Percentiles rank a stretch among this genome's conserved stretches.
These are phyloP conservation scores for Metacarcinus magister DNA, from an alignment of 2,888 invertebrate species.

Conservation along the genomic window DNA sequence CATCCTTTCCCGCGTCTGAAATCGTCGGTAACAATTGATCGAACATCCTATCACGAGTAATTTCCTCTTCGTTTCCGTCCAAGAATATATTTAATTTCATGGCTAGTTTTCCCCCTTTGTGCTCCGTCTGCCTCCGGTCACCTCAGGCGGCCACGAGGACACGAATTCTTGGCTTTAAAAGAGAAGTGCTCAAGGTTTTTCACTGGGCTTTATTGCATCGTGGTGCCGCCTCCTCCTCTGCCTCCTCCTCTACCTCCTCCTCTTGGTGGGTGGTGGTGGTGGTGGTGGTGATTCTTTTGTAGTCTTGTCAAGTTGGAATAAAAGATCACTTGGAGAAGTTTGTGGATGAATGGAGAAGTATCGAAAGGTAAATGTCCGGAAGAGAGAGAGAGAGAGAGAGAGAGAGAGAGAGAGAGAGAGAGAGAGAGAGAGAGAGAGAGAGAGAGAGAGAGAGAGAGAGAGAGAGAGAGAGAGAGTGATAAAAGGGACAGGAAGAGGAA, in stretches of 20 bases:
- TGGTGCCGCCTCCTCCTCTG: neutral
- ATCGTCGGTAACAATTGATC: neutral
- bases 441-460: neutral
- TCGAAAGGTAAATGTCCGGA: neutral
- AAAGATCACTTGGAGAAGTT: neutral
- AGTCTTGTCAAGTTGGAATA: neutral
- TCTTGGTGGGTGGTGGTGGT: slow-evolving; percentile 34
- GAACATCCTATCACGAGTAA: neutral
- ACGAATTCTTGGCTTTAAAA: neutral
- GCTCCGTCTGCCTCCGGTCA: neutral
- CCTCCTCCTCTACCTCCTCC: neutral
- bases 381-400: neutral
- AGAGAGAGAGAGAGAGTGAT: slow-evolving; percentile 19
- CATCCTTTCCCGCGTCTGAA: neutral
- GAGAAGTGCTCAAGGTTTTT: neutral
- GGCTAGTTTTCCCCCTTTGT: slow-evolving; percentile 26
- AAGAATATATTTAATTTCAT: slow-evolving; percentile 38
- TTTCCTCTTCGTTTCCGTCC: neutral
- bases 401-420: neutral
- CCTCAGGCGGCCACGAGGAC: neutral
- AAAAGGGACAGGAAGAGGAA: neutral
- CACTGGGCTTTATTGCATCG: neutral
- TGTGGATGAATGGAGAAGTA: slow-evolving; percentile 31
- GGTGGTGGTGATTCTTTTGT: slow-evolving; percentile 11
- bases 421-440: neutral